Conservation (phyloP, 2,888 invertebrate species). For the Sisyra terminalis region DNA sequence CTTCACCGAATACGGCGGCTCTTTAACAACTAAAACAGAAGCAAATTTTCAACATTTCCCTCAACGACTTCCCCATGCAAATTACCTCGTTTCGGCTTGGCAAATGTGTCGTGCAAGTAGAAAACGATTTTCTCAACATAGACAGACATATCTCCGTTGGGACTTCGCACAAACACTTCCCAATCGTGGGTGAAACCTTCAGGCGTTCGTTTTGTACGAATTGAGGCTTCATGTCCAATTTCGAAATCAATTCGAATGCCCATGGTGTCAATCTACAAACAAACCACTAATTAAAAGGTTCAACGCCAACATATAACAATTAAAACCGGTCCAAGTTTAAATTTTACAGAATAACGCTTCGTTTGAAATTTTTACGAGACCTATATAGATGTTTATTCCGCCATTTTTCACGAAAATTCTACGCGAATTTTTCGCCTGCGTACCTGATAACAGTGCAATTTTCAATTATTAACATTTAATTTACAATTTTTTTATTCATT, state of each 20-base stretch:
- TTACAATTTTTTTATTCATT: no score
- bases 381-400: no score
- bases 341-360: no score
- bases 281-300: no score
- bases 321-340: no score
- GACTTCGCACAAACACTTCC: conserved; percentile 86
- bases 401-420: no score
- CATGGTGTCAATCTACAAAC: conserved; percentile 23
- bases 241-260: conserved; percentile 71
- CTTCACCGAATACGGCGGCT: conserved; percentile 76
- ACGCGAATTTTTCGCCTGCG: no score
- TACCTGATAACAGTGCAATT: no score
- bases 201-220: conserved; percentile 64
- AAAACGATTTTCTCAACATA: conserved; percentile 91
- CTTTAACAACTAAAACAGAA: conserved; percentile 60
- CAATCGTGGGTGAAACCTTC: conserved; percentile 96
- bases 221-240: conserved; percentile 78
- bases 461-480: no score
- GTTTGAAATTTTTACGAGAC: no score
- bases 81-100: conserved; percentile 77
- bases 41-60: neutral
- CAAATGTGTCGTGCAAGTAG: conserved; percentile 80
- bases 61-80: conserved; percentile 6
- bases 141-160: conserved; percentile 71
- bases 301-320: no score